phyloP scores from a whole-genome alignment of 2,113 vertebrate species.

The Pachyramphus minor region DNA sequence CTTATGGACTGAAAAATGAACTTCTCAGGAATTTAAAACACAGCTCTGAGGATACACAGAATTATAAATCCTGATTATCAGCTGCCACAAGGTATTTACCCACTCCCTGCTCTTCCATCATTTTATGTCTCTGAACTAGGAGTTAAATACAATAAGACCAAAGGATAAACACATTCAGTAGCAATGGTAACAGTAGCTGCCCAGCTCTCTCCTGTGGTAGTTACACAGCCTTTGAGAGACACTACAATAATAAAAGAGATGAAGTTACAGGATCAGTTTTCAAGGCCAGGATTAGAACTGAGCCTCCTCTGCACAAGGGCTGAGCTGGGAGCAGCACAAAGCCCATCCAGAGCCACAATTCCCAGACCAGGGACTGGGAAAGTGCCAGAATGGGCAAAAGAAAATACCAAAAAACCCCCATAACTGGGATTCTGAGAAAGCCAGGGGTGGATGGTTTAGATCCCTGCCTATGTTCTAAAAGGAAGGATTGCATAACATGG shows the following conservation, averaged over 20 bases:
- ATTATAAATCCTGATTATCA: background rate
- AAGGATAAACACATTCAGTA: background rate
- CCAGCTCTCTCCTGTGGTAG: background rate
- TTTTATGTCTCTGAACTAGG: background rate
- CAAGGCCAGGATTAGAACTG: background rate
- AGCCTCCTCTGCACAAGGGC: background rate
- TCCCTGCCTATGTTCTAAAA: background rate
- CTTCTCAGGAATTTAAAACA: background rate
- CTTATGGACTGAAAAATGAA: background rate
- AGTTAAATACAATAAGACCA: background rate
- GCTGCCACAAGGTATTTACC: background rate
- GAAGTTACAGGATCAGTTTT: background rate
- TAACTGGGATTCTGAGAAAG: background rate
- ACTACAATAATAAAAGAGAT: background rate
- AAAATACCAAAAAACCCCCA: rapidly evolving
- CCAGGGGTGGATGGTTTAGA: background rate
- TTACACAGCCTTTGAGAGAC: background rate
- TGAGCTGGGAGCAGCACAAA: background rate
- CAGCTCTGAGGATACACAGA: background rate
- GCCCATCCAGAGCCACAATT: background rate
- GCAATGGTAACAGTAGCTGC: background rate
- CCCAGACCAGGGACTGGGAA: background rate
- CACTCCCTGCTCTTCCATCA: background rate
- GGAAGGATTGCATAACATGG: background rate
- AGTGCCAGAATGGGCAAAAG: background rate